Evolutionary conservation across 2,113 vertebrate species (phyloP).

Genomic region (Nannobrachium achirus): DNA sequence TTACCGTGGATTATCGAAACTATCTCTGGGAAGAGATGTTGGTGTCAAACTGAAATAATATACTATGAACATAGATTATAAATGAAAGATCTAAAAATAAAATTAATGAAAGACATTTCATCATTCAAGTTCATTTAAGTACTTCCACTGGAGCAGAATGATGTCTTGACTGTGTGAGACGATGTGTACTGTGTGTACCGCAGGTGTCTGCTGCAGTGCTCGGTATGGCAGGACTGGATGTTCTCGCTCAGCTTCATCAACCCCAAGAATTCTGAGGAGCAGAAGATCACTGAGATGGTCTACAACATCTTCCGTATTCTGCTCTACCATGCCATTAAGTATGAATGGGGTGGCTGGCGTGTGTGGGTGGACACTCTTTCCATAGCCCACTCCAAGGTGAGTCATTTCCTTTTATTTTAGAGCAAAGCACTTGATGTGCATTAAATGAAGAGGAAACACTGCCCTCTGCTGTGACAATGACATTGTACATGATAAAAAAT

Average conservation of each 20-base stretch:
- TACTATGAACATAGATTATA: background rate
- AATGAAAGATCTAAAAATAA: background rate
- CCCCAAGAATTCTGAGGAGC: slow-evolving; percentile 94
- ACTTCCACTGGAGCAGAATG: no score
- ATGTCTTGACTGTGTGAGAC: background rate
- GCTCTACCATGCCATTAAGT: slow-evolving; percentile 97
- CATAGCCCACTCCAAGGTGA: slow-evolving; percentile 98
- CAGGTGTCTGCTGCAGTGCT: slow-evolving; percentile 98
- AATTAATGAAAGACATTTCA: no score
- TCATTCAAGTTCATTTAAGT: no score
- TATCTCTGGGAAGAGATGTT: no score
- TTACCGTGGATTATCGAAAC: no score
- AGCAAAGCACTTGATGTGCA: slow-evolving; percentile 5
- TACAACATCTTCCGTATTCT: slow-evolving; percentile 98
- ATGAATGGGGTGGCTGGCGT: slow-evolving; percentile 98
- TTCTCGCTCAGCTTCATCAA: slow-evolving; percentile 98
- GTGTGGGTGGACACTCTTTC: slow-evolving; percentile 98
- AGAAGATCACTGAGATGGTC: slow-evolving; percentile 98
- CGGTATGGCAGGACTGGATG: slow-evolving; percentile 99
- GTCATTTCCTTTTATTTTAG: slow-evolving; percentile 86
- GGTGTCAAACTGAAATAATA: no score
- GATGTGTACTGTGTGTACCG: slow-evolving; percentile 7
- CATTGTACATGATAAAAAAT: background rate
- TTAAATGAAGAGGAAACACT: slow-evolving; percentile 26
- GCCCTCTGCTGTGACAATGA: slow-evolving; percentile 46